Percentiles rank a stretch among this genome's conserved stretches.
phyloP scores from a whole-genome alignment of 2,888 invertebrate genomes.

The Bhutanitis thaidina region DNA sequence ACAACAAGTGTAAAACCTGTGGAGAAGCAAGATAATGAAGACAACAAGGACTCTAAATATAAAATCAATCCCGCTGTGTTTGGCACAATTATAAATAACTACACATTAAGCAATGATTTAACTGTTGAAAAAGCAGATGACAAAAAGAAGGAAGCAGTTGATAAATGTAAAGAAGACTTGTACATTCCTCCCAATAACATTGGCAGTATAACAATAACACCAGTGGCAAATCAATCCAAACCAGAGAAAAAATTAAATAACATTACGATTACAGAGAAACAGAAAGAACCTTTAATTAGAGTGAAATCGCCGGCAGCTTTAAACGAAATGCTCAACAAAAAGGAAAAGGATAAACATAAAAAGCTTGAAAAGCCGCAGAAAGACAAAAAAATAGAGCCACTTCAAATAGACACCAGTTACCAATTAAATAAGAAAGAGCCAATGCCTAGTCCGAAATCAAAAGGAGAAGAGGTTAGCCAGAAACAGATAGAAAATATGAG shows the following conservation, averaged over 20 bases:
- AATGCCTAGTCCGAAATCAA: conserved; percentile 46
- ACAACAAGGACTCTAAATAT: conserved; percentile 35
- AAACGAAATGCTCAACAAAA: conserved; percentile 62
- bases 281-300: conserved; percentile 52
- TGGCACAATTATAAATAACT: conserved; percentile 46
- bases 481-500: conserved; percentile 62
- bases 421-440: conserved; percentile 47
- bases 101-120: conserved; percentile 49
- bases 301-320: conserved; percentile 69
- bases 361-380: conserved; percentile 44
- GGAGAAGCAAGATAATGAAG: conserved; percentile 28
- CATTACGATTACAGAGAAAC: conserved; percentile 29
- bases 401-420: conserved; percentile 59
- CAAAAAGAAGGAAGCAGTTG: conserved; percentile 36
- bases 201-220: conserved; percentile 71
- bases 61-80: conserved; percentile 35
- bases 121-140: conserved; percentile 51
- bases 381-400: conserved; percentile 46
- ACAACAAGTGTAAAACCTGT: conserved; percentile 47
- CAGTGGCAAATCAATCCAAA: conserved; percentile 48
- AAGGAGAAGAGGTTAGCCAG: conserved; percentile 49
- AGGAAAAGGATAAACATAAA: conserved; percentile 40
- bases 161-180: conserved; percentile 49
- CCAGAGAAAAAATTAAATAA: conserved; percentile 38
- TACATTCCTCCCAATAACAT: conserved; percentile 65